Evolutionary conservation across 2,888 invertebrate genomes (phyloP).

Genomic region (Choristoneura rosaceana): DNA sequence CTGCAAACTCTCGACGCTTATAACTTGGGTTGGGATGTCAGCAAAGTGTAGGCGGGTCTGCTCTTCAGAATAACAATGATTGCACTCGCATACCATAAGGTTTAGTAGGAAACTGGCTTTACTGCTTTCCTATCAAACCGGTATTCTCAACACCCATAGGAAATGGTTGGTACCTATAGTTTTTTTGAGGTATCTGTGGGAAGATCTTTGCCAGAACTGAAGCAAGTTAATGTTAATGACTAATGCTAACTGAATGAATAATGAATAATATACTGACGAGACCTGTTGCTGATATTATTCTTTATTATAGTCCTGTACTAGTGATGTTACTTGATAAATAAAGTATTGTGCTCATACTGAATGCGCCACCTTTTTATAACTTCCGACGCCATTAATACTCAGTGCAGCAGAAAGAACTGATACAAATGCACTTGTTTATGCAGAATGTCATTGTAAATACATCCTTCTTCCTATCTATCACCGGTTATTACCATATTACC

Average conservation of each 20-base stretch:
- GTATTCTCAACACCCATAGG: neutral
- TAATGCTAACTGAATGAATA: no score
- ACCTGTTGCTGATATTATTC: no score
- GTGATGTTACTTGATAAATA: no score
- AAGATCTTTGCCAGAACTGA: no score
- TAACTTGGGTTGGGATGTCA: constrained; percentile 14
- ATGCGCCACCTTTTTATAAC: neutral
- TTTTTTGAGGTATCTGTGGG: no score
- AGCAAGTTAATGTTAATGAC: no score
- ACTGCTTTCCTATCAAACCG: constrained; percentile 8
- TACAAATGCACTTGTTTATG: neutral
- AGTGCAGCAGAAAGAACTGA: neutral
- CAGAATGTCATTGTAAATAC: constrained; percentile 6
- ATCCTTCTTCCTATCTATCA: constrained; percentile 32
- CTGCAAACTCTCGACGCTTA: neutral
- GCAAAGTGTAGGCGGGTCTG: constrained; percentile 17
- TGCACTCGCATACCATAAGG: constrained; percentile 19
- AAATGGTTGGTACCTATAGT: no score
- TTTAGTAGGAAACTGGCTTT: constrained; percentile 1
- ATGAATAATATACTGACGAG: no score
- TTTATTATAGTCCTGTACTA: no score
- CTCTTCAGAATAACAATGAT: constrained; percentile 32
- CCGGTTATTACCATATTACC: constrained; percentile 15
- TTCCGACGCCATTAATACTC: neutral
- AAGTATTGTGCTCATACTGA: neutral